A percentile compares a stretch with the other conserved stretches of the same genome.
These are phyloP conservation scores for Pogonognathellus flavescens DNA, from an alignment of 1,140 invertebrate genomes.

Conservation along the genomic window DNA sequence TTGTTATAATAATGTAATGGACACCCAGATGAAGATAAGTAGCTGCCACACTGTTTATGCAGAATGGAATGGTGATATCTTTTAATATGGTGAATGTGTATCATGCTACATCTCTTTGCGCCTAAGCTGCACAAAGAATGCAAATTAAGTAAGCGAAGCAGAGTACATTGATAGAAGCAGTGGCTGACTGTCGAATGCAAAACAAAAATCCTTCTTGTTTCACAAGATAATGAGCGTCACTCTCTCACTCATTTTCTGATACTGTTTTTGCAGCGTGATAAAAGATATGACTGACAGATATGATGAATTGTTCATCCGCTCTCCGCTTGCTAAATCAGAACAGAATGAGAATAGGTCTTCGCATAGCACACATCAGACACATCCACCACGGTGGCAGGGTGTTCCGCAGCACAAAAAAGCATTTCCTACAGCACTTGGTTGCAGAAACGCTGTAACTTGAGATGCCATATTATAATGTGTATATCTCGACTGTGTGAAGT, in stretches of 20 bases:
- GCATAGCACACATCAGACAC: no score
- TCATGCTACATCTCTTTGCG: no score
- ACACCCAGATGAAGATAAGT: no score
- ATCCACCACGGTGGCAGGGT: no score
- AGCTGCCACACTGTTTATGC: no score
- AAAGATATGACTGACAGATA: slow-evolving; percentile 43
- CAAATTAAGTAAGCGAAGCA: no score
- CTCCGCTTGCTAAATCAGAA: slow-evolving; percentile 10
- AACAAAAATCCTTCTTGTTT: slow-evolving; percentile 37
- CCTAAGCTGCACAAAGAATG: no score
- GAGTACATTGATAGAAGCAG: no score
- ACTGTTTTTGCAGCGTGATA: slow-evolving; percentile 25
- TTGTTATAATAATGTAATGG: no score
- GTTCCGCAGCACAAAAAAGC: neutral
- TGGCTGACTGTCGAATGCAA: neutral
- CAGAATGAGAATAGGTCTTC: slow-evolving; percentile 2
- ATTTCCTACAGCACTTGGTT: neutral
- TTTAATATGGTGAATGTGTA: no score
- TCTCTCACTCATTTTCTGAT: slow-evolving; percentile 42
- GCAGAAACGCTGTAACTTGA: no score
- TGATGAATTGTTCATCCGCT: slow-evolving; percentile 38
- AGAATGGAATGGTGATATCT: no score
- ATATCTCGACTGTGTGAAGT: neutral
- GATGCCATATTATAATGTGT: neutral
- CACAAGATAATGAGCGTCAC: slow-evolving; percentile 43